Evolutionary conservation across 2,797 vertebrate genomes (phyloP).

Genomic region (Falco columbarius): DNA sequence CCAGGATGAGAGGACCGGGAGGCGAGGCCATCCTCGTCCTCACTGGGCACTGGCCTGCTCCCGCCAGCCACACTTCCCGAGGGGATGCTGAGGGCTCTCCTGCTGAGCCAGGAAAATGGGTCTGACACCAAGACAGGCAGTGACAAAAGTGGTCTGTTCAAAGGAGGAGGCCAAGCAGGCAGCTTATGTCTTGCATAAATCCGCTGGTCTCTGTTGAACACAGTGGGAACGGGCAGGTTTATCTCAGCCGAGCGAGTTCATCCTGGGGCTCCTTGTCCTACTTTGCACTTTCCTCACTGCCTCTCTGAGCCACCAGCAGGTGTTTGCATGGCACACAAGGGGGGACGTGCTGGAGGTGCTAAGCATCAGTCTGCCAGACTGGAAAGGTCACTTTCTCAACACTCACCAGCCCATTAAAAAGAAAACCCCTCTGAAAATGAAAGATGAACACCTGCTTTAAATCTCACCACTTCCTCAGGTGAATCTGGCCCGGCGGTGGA

Average conservation of each 20-base stretch:
- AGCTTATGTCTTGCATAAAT: not conserved
- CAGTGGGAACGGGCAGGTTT: not conserved
- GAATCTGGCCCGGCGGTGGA: fast-evolving
- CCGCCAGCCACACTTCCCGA: fast-evolving
- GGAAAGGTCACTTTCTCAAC: not conserved
- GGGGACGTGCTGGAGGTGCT: not conserved
- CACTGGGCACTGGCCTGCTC: not conserved
- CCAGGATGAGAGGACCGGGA: fast-evolving
- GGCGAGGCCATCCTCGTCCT: not conserved
- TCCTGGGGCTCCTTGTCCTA: not conserved
- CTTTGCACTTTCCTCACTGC: not conserved
- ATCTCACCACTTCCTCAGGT: not conserved
- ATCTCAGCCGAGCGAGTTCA: not conserved
- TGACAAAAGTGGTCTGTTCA: not conserved
- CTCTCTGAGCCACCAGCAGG: not conserved
- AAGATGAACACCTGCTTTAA: not conserved
- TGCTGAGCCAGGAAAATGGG: not conserved
- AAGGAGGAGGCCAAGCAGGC: not conserved
- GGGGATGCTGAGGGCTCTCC: not conserved
- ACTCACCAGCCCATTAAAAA: not conserved
- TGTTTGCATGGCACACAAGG: fast-evolving
- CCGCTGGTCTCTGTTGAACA: not conserved
- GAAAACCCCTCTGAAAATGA: not conserved
- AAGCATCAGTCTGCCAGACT: not conserved
- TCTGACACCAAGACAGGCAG: not conserved